A percentile compares a stretch with the other conserved stretches of the same genome.
phyloP scores from a whole-genome alignment of 2,113 vertebrate species.

The Sisor rabdophorus region DNA sequence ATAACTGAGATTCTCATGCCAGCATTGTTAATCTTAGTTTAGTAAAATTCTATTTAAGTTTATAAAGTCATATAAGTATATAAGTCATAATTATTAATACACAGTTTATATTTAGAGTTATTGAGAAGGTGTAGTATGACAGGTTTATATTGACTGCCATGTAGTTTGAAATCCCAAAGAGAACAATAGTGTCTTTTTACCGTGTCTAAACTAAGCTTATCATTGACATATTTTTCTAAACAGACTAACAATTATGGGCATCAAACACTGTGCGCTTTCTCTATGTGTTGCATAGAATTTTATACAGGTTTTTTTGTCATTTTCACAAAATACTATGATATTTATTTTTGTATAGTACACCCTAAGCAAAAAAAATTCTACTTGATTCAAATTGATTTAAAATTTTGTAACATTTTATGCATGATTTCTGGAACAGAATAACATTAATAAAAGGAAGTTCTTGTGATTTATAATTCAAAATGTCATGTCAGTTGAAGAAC shows the following conservation, averaged over 20 bases:
- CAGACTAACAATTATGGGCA: not conserved
- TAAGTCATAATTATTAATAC: not conserved
- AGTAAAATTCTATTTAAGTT: too few relatives aligned
- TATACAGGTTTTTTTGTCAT: not conserved
- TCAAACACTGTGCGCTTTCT: not conserved
- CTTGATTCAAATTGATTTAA: not conserved
- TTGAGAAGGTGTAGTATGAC: not conserved
- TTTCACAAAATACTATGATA: conserved; percentile 10
- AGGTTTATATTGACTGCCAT: not conserved
- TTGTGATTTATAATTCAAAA: not conserved
- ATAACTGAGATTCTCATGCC: not conserved
- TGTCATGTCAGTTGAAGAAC: conserved; percentile 11
- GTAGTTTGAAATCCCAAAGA: not conserved
- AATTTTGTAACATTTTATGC: not conserved
- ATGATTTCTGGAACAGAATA: not conserved
- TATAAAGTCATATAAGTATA: too few relatives aligned
- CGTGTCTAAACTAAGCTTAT: not conserved
- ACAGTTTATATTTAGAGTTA: not conserved
- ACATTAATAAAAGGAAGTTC: not conserved
- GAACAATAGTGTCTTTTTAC: not conserved
- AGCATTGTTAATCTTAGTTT: not conserved
- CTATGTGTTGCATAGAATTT: conserved; percentile 21
- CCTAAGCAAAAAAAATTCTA: not conserved
- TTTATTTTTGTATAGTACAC: conserved; percentile 9
- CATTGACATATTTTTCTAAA: not conserved